Percentiles rank a stretch among this genome's conserved stretches.
Conservation (phyloP, 1,140 invertebrate genomes). For the Spodoptera litura region DNA sequence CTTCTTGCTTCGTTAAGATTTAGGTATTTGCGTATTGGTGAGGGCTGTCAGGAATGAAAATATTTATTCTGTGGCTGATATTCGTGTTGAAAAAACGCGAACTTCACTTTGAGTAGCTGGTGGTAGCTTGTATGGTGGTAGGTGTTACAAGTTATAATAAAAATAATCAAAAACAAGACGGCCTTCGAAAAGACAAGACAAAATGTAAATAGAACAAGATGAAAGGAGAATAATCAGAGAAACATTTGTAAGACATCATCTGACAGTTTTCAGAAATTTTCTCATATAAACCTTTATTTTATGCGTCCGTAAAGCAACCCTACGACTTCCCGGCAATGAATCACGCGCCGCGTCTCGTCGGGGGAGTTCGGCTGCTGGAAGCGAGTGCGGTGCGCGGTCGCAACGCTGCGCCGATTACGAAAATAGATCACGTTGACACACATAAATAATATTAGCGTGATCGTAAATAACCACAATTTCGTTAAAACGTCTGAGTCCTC, state of each 20-base stretch:
- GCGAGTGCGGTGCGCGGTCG: conserved; percentile 53
- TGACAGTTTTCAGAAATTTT: not conserved
- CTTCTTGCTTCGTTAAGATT: conserved; percentile 39
- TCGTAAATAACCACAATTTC: conserved; percentile 70
- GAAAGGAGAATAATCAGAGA: not conserved
- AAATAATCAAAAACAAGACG: not conserved
- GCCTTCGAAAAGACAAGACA: conserved; percentile 8
- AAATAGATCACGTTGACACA: conserved; percentile 82
- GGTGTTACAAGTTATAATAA: too few relatives aligned
- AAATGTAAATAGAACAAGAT: conserved; percentile 3
- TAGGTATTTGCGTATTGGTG: conserved; percentile 25
- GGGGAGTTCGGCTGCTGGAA: conserved; percentile 13
- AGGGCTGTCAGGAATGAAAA: not conserved
- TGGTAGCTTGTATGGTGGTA: too few relatives aligned
- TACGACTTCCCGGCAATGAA: conserved; percentile 67
- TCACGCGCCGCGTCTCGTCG: conserved; percentile 52
- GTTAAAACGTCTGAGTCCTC: conserved; percentile 59
- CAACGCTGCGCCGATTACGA: conserved; percentile 67
- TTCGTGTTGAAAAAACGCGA: too few relatives aligned
- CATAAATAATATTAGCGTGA: conserved; percentile 80
- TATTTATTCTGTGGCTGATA: too few relatives aligned
- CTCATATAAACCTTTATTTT: not conserved
- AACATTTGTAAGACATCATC: conserved; percentile 3
- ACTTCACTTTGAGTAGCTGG: too few relatives aligned
- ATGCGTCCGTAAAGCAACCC: conserved; percentile 54